Evolutionary conservation across 2,113 vertebrate species (phyloP), one percentile per base, ranked within the genome.

Genomic region (Nicator chloris): DNA sequence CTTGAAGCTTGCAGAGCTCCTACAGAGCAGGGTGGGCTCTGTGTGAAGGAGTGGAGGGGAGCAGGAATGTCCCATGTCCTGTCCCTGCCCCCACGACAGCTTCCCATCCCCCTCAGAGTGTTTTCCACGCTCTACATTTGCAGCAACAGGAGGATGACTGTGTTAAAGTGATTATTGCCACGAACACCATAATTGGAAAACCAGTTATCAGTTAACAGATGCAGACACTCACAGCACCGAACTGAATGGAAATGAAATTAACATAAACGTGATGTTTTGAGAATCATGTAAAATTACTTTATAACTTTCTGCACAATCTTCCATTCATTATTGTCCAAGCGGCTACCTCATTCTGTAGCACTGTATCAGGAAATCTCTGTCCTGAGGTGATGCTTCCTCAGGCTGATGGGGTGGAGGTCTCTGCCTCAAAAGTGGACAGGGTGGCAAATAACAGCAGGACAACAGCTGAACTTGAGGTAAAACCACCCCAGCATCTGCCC

Each of bases 201-300:
- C 13, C 37, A 57, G 40, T 44, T 95, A 54, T 60, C 57, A 72
- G 57, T 56, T 82, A 82, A 56, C 51, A 79, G 70, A 59, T 44
- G 28, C 85, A 92, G 95, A 45, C 57, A 37, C 57, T 80, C 1
- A 8, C 73, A 80, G 86, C 80, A 51, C 37, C 11, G 8, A 81
- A 40, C 31, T 12, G 68, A 93, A 82, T 47, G 70, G 60, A 51
- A 79, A 89, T 88, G 42, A 82, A 89, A 96, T 94, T 85, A 96
- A 65, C 40, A 40, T 59, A 87, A 87, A 95, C 63, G 65, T 59
- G 59, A 64, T 73, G 88, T 75, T 95, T 93, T 63, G 65, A 82
- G 92, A 94, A 75, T 76, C 44, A 40, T 83, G 66, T 77, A 85
- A 96, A 96, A 94, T 92, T 17, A 47, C 78, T 80, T 78, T 89